phyloP scores from a whole-genome alignment of 2,888 invertebrate species.

The Stenoptilia bipunctidactyla region DNA sequence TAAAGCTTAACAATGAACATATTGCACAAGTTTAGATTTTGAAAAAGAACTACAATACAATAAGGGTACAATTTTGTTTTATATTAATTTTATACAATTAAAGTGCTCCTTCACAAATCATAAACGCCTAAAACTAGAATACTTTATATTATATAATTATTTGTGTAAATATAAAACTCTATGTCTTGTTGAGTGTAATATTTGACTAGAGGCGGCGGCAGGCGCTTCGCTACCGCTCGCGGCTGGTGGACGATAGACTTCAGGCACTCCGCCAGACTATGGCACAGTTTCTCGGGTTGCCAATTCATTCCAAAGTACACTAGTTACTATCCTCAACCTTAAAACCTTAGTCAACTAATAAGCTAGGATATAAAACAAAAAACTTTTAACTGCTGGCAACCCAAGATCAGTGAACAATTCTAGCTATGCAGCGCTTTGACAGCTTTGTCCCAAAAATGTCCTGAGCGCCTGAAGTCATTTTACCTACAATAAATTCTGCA shows the following conservation, averaged over 20 bases:
- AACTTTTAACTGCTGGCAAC: neutral
- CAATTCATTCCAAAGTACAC: neutral
- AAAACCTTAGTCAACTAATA: too few species aligned
- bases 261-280: neutral
- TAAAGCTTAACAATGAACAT: constrained; percentile 54
- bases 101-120: constrained; percentile 33
- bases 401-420: neutral
- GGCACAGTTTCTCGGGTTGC: neutral
- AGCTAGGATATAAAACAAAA: too few species aligned
- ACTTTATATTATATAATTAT: constrained; percentile 71
- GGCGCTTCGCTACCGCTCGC: constrained; percentile 24
- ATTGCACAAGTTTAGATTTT: constrained; percentile 56
- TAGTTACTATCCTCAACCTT: neutral
- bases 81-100: constrained; percentile 24
- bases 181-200: constrained; percentile 66
- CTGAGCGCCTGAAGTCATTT: neutral
- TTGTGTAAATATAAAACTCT: constrained; percentile 73
- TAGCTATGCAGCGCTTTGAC: neutral
- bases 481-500: constrained; percentile 1
- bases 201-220: constrained; percentile 68
- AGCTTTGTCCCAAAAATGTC: neutral
- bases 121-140: constrained; percentile 70
- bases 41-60: constrained; percentile 48
- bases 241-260: neutral
- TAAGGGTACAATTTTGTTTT: constrained; percentile 34